These are phyloP conservation scores for Pseudonaja textilis DNA, from an alignment of 2,113 vertebrate genomes.

Conservation along the genomic window DNA sequence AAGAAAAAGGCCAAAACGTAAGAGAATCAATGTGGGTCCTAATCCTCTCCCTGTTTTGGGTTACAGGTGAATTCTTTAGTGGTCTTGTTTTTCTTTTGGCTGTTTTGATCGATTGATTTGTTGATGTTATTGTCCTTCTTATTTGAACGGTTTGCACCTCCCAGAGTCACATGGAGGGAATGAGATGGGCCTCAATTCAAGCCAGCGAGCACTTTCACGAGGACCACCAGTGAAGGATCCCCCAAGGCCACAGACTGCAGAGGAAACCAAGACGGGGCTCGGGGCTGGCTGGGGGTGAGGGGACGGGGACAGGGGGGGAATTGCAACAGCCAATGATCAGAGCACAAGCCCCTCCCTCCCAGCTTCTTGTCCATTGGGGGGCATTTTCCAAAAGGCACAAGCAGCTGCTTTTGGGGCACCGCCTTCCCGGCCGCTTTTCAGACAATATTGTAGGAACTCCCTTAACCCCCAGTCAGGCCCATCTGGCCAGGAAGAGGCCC, in stretches of 20 bases:
- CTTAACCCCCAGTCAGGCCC: too few species aligned
- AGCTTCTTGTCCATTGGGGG: not conserved
- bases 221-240: not conserved
- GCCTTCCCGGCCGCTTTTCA: not conserved
- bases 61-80: not conserved
- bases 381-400: not conserved
- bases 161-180: not conserved
- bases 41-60: not conserved
- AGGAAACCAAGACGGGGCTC: not conserved
- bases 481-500: not conserved
- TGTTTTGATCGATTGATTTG: not conserved
- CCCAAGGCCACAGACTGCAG: not conserved
- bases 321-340: not conserved
- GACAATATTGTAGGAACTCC: not conserved
- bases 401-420: too few species aligned
- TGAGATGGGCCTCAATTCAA: not conserved
- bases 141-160: not conserved
- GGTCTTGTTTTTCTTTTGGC: not conserved
- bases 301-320: not conserved
- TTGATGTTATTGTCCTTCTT: not conserved
- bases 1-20: not conserved
- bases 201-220: not conserved
- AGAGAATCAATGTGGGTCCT: too few species aligned
- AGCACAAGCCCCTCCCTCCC: not conserved
- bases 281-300: too few species aligned